Percentiles rank a stretch among this genome's conserved stretches.
These are phyloP conservation scores for Agrilus cyanescens DNA, from an alignment of 2,888 invertebrate genomes.

Conservation along the genomic window DNA sequence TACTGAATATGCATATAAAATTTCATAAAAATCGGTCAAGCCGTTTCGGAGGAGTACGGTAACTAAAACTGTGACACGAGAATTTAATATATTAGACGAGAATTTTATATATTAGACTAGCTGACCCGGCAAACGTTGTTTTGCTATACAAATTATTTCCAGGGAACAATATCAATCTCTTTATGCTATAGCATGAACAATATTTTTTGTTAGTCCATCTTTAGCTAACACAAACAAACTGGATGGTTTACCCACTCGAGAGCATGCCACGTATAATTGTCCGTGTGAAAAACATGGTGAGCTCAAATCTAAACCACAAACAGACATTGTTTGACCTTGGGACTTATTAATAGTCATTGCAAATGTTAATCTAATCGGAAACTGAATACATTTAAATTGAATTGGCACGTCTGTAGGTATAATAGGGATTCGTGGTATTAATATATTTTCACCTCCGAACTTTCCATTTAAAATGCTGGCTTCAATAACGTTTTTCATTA, in stretches of 20 bases:
- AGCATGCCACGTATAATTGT: conserved; percentile 21
- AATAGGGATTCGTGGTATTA: conserved; percentile 27
- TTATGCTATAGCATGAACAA: too few relatives aligned
- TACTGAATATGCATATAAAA: too few relatives aligned
- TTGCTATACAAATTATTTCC: too few relatives aligned
- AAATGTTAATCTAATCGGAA: conserved; percentile 16
- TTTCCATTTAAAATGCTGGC: conserved; percentile 14
- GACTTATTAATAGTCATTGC: conserved; percentile 24
- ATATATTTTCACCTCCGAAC: conserved; percentile 16
- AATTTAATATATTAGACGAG: too few relatives aligned
- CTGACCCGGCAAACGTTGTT: too few relatives aligned
- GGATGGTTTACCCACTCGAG: conserved; percentile 11
- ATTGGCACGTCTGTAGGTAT: conserved; percentile 22
- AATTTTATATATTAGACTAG: too few relatives aligned
- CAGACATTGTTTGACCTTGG: conserved; percentile 19
- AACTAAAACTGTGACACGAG: too few relatives aligned
- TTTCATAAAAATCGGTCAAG: too few relatives aligned
- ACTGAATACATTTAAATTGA: conserved; percentile 20
- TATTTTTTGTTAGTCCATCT: conserved; percentile 10
- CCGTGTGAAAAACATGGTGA: conserved; percentile 18
- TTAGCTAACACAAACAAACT: conserved; percentile 9
- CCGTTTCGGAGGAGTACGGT: too few relatives aligned
- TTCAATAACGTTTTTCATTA: conserved; percentile 12
- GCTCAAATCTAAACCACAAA: conserved; percentile 18
- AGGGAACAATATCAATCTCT: too few relatives aligned